phyloP scores from a whole-genome alignment of 1,140 invertebrate genomes.

The Penaeus chinensis region DNA sequence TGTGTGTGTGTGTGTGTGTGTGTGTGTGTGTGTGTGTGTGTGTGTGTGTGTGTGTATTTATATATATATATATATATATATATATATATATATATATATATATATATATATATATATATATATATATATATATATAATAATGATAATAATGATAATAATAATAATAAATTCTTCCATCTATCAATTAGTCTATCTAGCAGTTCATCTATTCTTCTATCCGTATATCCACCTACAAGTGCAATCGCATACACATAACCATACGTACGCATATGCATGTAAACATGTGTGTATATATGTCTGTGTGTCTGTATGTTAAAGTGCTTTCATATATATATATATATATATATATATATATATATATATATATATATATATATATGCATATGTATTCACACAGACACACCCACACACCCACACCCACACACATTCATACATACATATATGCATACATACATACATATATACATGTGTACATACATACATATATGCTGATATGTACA shows the following conservation, averaged over 20 bases:
- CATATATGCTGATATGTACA: background rate
- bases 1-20: too few species aligned
- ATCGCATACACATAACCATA: background rate
- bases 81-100: conserved; percentile 4
- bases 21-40: too few species aligned
- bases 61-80: conserved; percentile 12
- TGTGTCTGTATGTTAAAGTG: too few species aligned
- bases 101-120: conserved; percentile 12
- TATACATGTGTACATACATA: background rate
- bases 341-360: background rate
- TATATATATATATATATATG: background rate
- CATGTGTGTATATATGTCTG: too few species aligned
- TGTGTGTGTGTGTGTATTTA: too few species aligned
- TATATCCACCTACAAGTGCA: background rate
- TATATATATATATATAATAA: too few species aligned
- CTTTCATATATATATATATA: background rate
- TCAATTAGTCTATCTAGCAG: too few species aligned
- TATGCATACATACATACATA: background rate
- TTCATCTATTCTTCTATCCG: too few species aligned
- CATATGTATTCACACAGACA: background rate
- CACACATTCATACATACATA: background rate
- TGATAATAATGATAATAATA: too few species aligned
- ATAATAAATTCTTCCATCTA: too few species aligned
- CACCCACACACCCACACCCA: background rate
- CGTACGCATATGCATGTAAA: too few species aligned